Percentiles rank a stretch among this genome's conserved stretches.
Conservation (phyloP, 2,113 vertebrate genomes). For the Oncorhynchus tshawytscha region DNA sequence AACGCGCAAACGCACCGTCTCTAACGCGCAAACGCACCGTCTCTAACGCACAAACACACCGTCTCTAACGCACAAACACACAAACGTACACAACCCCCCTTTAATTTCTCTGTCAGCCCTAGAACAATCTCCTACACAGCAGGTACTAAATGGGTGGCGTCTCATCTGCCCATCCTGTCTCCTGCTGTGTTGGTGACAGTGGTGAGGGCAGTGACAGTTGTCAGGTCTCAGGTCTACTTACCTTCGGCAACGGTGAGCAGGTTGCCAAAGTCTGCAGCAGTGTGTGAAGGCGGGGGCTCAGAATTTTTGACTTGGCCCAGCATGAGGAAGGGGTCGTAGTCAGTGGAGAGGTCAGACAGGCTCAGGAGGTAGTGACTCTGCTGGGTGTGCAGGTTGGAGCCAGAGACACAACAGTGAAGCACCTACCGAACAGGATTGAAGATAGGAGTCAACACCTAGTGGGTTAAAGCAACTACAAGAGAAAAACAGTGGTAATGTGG, state of each 20-base stretch:
- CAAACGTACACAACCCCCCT: background rate
- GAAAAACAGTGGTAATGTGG: too few relatives aligned
- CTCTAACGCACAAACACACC: background rate
- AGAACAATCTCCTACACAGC: background rate
- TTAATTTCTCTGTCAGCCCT: background rate
- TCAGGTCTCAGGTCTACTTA: constrained; percentile 58
- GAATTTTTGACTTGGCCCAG: constrained; percentile 84
- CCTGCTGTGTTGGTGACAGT: too few relatives aligned
- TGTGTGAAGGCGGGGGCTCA: constrained; percentile 76
- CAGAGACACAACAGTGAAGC: constrained; percentile 91
- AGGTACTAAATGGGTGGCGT: background rate
- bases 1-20: background rate
- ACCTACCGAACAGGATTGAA: constrained; percentile 70
- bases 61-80: background rate
- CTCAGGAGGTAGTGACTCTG: constrained; percentile 92
- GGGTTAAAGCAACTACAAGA: background rate
- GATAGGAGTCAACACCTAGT: background rate
- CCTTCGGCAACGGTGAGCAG: constrained; percentile 94
- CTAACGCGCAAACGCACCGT: too few relatives aligned
- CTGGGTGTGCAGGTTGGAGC: constrained; percentile 89
- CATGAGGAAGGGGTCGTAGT: constrained; percentile 89
- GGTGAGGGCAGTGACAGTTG: background rate
- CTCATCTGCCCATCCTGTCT: constrained; percentile 1
- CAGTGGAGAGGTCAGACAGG: constrained; percentile 86
- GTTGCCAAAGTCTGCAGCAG: constrained; percentile 79